These are phyloP conservation scores for Scotopteryx bipunctaria DNA, from an alignment of 2,888 invertebrate species.

Conservation along the genomic window DNA sequence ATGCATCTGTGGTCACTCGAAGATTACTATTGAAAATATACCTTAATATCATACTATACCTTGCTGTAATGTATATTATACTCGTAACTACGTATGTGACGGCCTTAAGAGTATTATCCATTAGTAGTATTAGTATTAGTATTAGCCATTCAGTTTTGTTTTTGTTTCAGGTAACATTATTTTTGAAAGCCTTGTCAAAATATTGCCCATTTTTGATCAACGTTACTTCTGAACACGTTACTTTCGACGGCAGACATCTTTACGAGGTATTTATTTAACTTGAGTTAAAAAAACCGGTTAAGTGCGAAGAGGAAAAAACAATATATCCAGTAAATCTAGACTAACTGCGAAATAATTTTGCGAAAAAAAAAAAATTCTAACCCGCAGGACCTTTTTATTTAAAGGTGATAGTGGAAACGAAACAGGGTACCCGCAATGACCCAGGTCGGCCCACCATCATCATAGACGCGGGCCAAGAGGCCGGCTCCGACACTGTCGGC, in stretches of 20 bases:
- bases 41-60: too few species aligned
- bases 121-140: too few species aligned
- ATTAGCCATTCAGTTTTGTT: background rate
- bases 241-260: conserved; percentile 58
- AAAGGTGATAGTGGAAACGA: conserved; percentile 21
- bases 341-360: too few species aligned
- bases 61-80: too few species aligned
- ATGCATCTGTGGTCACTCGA: too few species aligned
- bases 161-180: conserved; percentile 60
- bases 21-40: too few species aligned
- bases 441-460: conserved; percentile 51
- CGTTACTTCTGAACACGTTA: conserved; percentile 41
- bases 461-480: conserved; percentile 70
- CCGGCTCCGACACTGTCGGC: conserved; percentile 53
- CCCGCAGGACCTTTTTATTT: background rate
- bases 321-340: too few species aligned
- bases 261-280: conserved; percentile 56
- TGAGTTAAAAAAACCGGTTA: background rate
- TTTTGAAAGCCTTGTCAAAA: conserved; percentile 56
- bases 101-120: too few species aligned
- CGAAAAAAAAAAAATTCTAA: background rate
- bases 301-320: too few species aligned
- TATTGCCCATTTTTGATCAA: conserved; percentile 53
- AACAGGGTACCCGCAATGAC: background rate
- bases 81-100: too few species aligned